Evolutionary conservation across 1,140 invertebrate species (phyloP).

Genomic region (Periplaneta americana): DNA sequence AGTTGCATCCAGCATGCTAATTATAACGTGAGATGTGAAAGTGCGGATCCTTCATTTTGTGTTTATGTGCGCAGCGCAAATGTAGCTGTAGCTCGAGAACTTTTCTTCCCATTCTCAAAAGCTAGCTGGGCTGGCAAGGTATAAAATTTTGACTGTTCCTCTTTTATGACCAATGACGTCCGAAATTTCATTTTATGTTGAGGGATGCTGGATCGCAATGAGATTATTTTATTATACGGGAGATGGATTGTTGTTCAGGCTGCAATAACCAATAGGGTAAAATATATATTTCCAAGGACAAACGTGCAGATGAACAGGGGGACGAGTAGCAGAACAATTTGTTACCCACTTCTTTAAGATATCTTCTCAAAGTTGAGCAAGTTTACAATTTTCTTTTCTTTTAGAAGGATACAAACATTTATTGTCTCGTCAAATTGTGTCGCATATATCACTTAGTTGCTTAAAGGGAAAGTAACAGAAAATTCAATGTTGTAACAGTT

Average conservation of each 20-base stretch:
- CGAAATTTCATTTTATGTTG: conserved; percentile 4
- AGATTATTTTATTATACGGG: not conserved
- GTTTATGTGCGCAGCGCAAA: not conserved
- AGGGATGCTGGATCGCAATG: not conserved
- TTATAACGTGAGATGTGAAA: too few species aligned
- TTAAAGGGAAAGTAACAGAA: too few species aligned
- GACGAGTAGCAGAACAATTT: too few species aligned
- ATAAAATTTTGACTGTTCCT: not conserved
- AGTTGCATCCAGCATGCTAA: too few species aligned
- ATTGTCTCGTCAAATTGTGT: too few species aligned
- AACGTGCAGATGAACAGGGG: not conserved
- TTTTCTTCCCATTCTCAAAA: not conserved
- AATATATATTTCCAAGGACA: not conserved
- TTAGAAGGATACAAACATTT: too few species aligned
- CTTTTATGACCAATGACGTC: not conserved
- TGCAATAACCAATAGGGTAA: not conserved
- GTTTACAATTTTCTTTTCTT: too few species aligned
- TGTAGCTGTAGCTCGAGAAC: not conserved
- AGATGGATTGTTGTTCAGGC: not conserved
- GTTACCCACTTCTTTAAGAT: too few species aligned
- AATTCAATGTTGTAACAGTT: too few species aligned
- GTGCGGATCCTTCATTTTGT: not conserved
- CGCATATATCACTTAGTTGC: too few species aligned
- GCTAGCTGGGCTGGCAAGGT: not conserved
- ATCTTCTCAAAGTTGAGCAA: too few species aligned